These are phyloP conservation scores for Bagarius yarrelli DNA, from an alignment of 2,113 vertebrate species.

Conservation along the genomic window DNA sequence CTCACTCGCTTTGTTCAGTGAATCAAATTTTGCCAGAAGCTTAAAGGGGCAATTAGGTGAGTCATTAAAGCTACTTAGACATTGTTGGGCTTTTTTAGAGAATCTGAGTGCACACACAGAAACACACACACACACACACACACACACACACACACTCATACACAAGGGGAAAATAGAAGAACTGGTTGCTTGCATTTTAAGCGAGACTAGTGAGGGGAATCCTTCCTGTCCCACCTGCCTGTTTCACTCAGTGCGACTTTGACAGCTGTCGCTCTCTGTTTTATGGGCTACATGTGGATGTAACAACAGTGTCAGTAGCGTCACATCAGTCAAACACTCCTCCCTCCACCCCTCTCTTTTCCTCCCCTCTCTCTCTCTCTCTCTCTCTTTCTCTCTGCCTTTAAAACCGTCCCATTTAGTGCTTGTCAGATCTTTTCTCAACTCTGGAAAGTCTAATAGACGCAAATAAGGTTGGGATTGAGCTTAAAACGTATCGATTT, in stretches of 20 bases:
- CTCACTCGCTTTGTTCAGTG: not conserved
- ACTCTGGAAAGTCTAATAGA: constrained; percentile 4
- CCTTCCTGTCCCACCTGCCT: constrained; percentile 65
- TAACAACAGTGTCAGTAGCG: constrained; percentile 1
- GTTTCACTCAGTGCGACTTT: constrained; percentile 65
- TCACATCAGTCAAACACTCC: constrained; percentile 3
- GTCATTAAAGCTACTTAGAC: constrained; percentile 30
- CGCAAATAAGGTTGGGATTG: constrained; percentile 32
- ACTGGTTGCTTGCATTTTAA: not conserved
- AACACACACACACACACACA: not conserved
- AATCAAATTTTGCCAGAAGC: constrained; percentile 18
- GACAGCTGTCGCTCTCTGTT: constrained; percentile 73
- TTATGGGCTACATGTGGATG: constrained; percentile 44
- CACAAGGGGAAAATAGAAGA: not conserved
- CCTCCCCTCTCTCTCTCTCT: not conserved
- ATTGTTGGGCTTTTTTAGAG: constrained; percentile 25
- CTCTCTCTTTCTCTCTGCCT: not conserved
- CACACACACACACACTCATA: not conserved
- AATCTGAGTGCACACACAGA: no score
- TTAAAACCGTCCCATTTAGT: not conserved
- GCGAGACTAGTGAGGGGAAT: not conserved
- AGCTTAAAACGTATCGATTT: constrained; percentile 22
- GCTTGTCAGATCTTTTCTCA: not conserved
- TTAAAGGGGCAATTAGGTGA: constrained; percentile 40
- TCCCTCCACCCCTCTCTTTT: not conserved